phyloP scores from a whole-genome alignment of 2,888 invertebrate species.

The Melolontha melolontha region DNA sequence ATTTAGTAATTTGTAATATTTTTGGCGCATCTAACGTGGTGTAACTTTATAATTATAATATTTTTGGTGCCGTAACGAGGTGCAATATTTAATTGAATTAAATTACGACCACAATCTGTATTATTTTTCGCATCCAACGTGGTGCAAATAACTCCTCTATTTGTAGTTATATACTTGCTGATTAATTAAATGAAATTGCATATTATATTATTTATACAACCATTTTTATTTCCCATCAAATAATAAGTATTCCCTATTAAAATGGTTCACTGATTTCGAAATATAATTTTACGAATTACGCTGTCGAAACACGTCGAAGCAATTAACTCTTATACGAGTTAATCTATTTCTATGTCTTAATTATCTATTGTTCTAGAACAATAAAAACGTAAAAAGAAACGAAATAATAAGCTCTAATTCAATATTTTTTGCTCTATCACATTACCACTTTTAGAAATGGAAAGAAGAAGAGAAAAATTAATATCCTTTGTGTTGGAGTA shows the following conservation, averaged over 20 bases:
- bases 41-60: too few relatives aligned
- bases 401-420: constrained; percentile 19
- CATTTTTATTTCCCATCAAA: constrained; percentile 15
- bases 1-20: too few relatives aligned
- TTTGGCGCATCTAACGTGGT: too few relatives aligned
- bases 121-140: too few relatives aligned
- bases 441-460: constrained; percentile 3
- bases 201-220: constrained; percentile 4
- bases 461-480: constrained; percentile 18
- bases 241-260: neutral
- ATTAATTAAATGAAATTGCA: neutral
- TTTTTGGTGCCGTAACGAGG: too few relatives aligned
- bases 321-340: constrained; percentile 13
- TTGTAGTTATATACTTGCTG: neutral
- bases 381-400: neutral
- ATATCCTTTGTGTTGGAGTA: constrained; percentile 14
- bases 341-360: constrained; percentile 21
- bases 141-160: too few relatives aligned
- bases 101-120: too few relatives aligned
- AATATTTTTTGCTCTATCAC: constrained; percentile 10
- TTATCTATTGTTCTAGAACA: constrained; percentile 29
- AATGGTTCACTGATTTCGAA: neutral
- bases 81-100: too few relatives aligned
- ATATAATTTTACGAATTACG: neutral
- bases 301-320: constrained; percentile 10